Evolutionary conservation across 2,888 invertebrate species (phyloP), one percentile per base, ranked within the genome.

Genomic region (Nebria salina): DNA sequence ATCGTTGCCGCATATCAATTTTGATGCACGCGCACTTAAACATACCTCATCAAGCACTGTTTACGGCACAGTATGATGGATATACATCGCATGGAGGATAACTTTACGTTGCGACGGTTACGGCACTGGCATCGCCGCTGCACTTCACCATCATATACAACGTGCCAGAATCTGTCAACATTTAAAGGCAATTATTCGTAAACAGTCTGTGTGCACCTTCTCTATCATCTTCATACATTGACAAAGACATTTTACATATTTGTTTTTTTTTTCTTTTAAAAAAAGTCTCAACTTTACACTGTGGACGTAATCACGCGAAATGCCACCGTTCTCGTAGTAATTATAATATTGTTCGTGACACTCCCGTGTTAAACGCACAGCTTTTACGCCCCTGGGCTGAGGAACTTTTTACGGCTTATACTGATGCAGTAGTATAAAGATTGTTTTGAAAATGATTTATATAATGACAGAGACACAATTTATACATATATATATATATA

Each of bases 1-100:
- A 75, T 66, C 79, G 78, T 34, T 34, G 2, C 34, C 34, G 34
- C 34, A 43, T 13, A 66, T n/a, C 7, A 11, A 54, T n/a, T n/a
- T n/a, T 20, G 20, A 20, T 54, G 80, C 54, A 42, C 72, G 65
- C 54, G 64, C 65, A 68, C 54, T n/a, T 41, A 72, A 72, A 66
- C 65, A n/a, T n/a, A 72, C 75, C 76, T 77, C 68, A 81, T 81
- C 72, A 72, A 81, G 81, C 82, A 43, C 82, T 25, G n/a, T 34
- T 65, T 7, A 54, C 13, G 34, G 54, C 13, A 73, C 82, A 74
- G 75, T 75, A 15, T 77, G n/a, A 20, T 43, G 13, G 13, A 5
- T 70, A 70, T 70, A 26, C n/a, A n/a, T n/a, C n/a, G 4, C 3
- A 25, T 70, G 70, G 8, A 5, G 34, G 34, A 34, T 34, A 34